Percentiles rank a stretch among this genome's conserved stretches.
phyloP scores from a whole-genome alignment of 2,888 invertebrate genomes.

The Clistopyga incitator region DNA sequence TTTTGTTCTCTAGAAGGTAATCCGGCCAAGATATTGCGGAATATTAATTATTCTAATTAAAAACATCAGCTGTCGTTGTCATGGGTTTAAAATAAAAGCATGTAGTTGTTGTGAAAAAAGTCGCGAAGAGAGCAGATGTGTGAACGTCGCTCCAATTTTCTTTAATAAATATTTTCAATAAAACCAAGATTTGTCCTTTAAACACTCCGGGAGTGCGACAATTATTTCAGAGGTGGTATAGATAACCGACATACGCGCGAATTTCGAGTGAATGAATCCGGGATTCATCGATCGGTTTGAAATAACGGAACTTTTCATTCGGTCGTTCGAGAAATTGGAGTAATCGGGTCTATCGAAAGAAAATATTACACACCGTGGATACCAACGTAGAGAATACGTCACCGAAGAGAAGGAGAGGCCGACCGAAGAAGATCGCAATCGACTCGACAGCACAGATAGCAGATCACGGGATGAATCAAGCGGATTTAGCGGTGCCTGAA shows the following conservation, averaged over 20 bases:
- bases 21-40: too few species aligned
- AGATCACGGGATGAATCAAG: background rate
- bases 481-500: background rate
- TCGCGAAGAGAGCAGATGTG: too few species aligned
- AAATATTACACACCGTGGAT: background rate
- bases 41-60: too few species aligned
- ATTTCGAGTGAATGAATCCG: background rate
- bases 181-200: too few species aligned
- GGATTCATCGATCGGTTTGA: slow-evolving; percentile 22
- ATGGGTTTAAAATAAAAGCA: too few species aligned
- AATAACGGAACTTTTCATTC: background rate
- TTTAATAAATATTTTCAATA: too few species aligned
- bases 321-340: slow-evolving; percentile 67
- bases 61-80: too few species aligned
- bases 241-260: background rate
- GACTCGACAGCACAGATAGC: background rate
- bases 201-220: slow-evolving; percentile 4
- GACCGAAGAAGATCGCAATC: background rate
- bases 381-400: background rate
- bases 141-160: too few species aligned
- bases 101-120: too few species aligned
- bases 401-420: slow-evolving; percentile 1
- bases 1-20: too few species aligned
- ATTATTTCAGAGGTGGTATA: slow-evolving; percentile 14
- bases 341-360: slow-evolving; percentile 48